A percentile compares a stretch with the other conserved stretches of the same genome.
phyloP scores from a whole-genome alignment of 2,797 vertebrate species.

The Sternotherus odoratus region DNA sequence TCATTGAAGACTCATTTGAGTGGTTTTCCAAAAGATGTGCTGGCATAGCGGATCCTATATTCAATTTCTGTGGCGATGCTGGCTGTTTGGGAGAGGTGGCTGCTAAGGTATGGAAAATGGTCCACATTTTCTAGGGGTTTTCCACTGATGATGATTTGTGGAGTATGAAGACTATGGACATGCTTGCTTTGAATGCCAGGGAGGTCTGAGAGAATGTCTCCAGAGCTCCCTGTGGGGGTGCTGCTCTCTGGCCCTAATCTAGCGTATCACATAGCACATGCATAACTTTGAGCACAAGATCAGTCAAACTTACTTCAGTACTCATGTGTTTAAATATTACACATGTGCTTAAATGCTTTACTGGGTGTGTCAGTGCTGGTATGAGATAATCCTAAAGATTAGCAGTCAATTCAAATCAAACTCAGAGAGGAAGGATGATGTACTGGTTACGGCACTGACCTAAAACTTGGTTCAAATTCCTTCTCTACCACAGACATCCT shows the following conservation, averaged over 20 bases:
- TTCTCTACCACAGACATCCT: background rate
- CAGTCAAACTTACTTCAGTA: background rate
- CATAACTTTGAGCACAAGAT: background rate
- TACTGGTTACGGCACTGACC: background rate
- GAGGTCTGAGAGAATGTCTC: background rate
- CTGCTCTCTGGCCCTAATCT: background rate
- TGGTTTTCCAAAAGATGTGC: no score
- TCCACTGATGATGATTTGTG: no score
- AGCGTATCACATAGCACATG: background rate
- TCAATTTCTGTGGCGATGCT: no score
- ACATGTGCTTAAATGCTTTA: background rate
- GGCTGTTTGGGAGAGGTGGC: no score
- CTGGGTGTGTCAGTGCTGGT: background rate
- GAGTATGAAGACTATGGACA: background rate
- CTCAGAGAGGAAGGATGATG: background rate
- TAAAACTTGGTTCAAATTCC: background rate
- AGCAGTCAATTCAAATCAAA: background rate
- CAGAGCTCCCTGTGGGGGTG: background rate
- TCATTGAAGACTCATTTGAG: no score
- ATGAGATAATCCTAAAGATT: background rate
- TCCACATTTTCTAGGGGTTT: no score
- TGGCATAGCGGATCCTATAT: no score
- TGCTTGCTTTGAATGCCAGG: background rate
- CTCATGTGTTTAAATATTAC: background rate
- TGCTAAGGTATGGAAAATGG: no score